Evolutionary conservation across 2,113 vertebrate genomes (phyloP), one percentile per base, ranked within the genome.

Genomic region (Chloroceryle aenea): DNA sequence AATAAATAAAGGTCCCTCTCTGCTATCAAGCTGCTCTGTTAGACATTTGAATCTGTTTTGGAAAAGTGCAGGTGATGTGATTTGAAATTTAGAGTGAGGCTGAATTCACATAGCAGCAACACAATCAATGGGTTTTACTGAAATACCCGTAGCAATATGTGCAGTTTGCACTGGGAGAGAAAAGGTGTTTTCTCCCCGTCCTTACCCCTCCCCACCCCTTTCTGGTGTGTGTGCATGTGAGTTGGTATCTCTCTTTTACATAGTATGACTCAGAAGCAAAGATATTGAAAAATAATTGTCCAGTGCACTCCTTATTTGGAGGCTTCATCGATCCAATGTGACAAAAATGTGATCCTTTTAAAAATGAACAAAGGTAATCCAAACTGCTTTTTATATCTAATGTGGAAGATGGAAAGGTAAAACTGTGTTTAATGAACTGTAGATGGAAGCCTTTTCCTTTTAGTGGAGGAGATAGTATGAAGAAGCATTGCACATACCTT

Each of bases 31-130:
- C 73, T 95, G 84, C 73, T 93, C 92, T 88, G 92, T 93, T 89
- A 95, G 94, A 96, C 67, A 82, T 97, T 97, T 97, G 95, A 93
- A 95, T 98, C 90, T 95, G 42, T 96, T 97, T 98, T 88, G 89
- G 85, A 93, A 89, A 87, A 95, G 94, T 95, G 90, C 79, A 85
- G 89, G 64, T 83, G 91, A 93, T 18, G 58, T 68, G 86, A 96
- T 43, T 43, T 91, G 95, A 95, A 95, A 97, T 90, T 94, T 93
- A 81, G 78, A 92, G 80, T 14, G 69, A 68, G 67, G 63, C 67
- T 96, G 71, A 95, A 92, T 92, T 92, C 86, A 83, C 69, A 87
- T 21, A 48, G 45, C 21, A 50, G 56, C 9, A 13, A 88, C 8
- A 22, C 71, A 69, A 72, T 56, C 56, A 27, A 4, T 17, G 7